phyloP scores from a whole-genome alignment of 92 coral and sea anemone species.

The Actinernus sp. region DNA sequence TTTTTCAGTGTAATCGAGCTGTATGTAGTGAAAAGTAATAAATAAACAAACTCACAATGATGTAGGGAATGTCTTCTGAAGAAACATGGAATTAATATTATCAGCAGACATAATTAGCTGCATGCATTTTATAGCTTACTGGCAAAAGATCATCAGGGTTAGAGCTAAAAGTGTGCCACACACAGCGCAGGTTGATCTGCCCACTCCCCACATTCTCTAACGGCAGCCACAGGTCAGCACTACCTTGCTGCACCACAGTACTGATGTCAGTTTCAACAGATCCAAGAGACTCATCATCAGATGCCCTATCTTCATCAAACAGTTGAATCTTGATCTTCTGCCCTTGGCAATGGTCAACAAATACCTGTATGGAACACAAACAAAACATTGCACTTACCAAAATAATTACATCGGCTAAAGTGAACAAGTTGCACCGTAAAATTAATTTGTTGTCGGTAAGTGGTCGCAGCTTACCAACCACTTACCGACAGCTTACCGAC shows the following conservation, averaged over 20 bases:
- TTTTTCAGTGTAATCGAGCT: too few relatives aligned
- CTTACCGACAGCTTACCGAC: too few relatives aligned
- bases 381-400: too few relatives aligned
- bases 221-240: constrained; percentile 96
- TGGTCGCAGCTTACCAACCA: too few relatives aligned
- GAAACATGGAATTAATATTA: neutral
- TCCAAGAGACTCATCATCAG: constrained; percentile 97
- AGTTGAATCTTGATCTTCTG: constrained; percentile 92
- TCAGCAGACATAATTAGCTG: neutral
- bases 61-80: too few relatives aligned
- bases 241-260: constrained; percentile 89
- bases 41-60: neutral
- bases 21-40: neutral
- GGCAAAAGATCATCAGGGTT: constrained; percentile 89
- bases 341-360: constrained; percentile 94
- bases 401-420: too few relatives aligned
- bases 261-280: constrained; percentile 93
- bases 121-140: constrained; percentile 51
- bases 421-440: too few relatives aligned
- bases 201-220: constrained; percentile 93
- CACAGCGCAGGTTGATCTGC: constrained; percentile 90
- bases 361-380: too few relatives aligned
- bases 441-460: too few relatives aligned
- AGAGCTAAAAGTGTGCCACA: constrained; percentile 85
- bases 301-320: constrained; percentile 94